Evolutionary conservation across 2,888 invertebrate genomes (phyloP).

Genomic region (Ophion costatus): DNA sequence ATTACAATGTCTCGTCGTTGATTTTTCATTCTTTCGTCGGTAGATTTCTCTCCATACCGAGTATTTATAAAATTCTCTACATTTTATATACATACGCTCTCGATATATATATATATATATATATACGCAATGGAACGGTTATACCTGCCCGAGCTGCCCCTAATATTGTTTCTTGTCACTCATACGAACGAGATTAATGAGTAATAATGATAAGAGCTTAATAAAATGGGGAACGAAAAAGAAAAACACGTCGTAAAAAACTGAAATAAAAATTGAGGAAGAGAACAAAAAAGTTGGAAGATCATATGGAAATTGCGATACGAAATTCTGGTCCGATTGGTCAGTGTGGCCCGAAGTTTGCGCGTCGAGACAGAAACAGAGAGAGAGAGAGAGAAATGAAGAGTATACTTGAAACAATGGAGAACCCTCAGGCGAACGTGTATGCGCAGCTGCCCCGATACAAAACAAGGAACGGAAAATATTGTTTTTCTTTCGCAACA

Average conservation of each 20-base stretch:
- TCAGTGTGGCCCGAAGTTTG: slow-evolving; percentile 42
- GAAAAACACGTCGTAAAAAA: slow-evolving; percentile 44
- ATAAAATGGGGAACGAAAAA: not conserved
- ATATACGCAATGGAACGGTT: slow-evolving; percentile 78
- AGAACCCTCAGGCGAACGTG: slow-evolving; percentile 43
- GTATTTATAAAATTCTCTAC: slow-evolving; percentile 76
- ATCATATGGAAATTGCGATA: not conserved
- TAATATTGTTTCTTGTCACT: slow-evolving; percentile 75
- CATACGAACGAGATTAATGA: slow-evolving; percentile 70
- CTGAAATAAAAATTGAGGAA: slow-evolving; percentile 51
- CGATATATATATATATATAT: slow-evolving; percentile 75
- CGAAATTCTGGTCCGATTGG: slow-evolving; percentile 41
- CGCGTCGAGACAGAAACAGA: slow-evolving; percentile 41
- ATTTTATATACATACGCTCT: slow-evolving; percentile 79
- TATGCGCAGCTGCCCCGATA: slow-evolving; percentile 41
- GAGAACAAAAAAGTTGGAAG: slow-evolving; percentile 56
- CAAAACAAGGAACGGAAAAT: not conserved
- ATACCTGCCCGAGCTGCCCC: slow-evolving; percentile 83
- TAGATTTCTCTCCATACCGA: slow-evolving; percentile 46
- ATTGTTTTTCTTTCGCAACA: too few relatives aligned
- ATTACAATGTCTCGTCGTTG: not conserved
- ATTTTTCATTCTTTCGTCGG: slow-evolving; percentile 29
- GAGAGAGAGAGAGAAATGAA: not conserved
- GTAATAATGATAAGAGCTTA: slow-evolving; percentile 41
- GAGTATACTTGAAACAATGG: slow-evolving; percentile 35